Evolutionary conservation across 2,797 vertebrate species (phyloP), one percentile per base, ranked within the genome.

Genomic region (Limnodromus scolopaceus): DNA sequence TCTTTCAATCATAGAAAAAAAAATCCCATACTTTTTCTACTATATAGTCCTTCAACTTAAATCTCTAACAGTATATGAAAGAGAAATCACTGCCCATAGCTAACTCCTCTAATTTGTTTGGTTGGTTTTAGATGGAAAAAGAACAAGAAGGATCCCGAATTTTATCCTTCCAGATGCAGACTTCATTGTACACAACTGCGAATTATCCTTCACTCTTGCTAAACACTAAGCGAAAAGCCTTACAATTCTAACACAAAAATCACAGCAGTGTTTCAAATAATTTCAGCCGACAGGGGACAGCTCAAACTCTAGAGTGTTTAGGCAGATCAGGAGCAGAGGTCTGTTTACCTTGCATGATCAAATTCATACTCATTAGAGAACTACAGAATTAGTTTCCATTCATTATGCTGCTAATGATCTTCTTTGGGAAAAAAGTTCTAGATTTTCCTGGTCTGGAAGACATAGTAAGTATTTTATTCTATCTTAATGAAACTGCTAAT

Each of bases 341-440:
- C 46, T 93, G 23, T 76, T 69, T 55, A 69, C 30, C 16, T 84
- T 79, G 36, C 10, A 20, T 45, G 43, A 82, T 69, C 43, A 75
- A 91, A 82, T 87, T 81, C 15, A 55, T 89, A 22, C 16, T 87
- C n/a, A 41, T 72, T 87, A 88, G 38, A 88, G 39, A 77, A 48
- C 46, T 72, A 39, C 54, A 65, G 38, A 81, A 91, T 93, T 93
- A 39, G 25, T 80, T 93, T 91, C 28, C 45, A 25, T 82, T 96
- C 23, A 38, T 96, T 79, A 72, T 54, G 43, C 38, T 84, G 16
- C 22, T 81, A 51, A 72, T 84, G 39, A 51, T 39, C 25, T 65
- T 84, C 18, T 89, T 54, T 43, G 34, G 8, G 9, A 13, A 65
- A 89, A 72, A 86, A 19, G 11, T 19, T 69, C 39, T 0, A 24